Evolutionary conservation across 35 echinoderm and acorn worm genomes (phyloP).

Genomic region (Lytechinus pictus): DNA sequence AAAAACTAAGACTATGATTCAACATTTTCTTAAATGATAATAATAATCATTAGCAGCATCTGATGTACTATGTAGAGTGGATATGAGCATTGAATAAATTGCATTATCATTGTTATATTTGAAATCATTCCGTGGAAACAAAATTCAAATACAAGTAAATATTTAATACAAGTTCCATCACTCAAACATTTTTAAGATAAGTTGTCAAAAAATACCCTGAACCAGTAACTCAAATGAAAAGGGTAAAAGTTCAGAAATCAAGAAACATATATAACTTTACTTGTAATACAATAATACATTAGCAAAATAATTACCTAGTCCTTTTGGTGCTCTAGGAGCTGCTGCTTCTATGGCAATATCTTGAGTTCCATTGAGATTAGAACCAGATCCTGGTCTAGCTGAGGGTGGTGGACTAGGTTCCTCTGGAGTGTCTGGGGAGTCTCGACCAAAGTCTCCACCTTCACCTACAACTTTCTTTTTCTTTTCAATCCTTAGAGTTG

Average conservation of each 20-base stretch:
- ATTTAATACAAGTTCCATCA: too few species aligned
- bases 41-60: too few species aligned
- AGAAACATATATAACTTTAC: not conserved
- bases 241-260: not conserved
- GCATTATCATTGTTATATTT: too few species aligned
- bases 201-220: too few species aligned
- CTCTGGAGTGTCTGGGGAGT: slow-evolving; percentile 46
- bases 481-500: slow-evolving; percentile 77
- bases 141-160: too few species aligned
- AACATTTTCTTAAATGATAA: too few species aligned
- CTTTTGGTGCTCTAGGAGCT: slow-evolving; percentile 94
- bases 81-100: too few species aligned
- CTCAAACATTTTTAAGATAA: too few species aligned
- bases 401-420: slow-evolving; percentile 22
- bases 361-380: slow-evolving; percentile 50
- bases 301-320: slow-evolving; percentile 66
- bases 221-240: not conserved
- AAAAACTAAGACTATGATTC: too few species aligned
- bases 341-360: slow-evolving; percentile 84
- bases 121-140: too few species aligned
- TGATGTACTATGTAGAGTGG: too few species aligned
- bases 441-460: slow-evolving; percentile 54
- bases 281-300: not conserved
- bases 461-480: slow-evolving; percentile 34
- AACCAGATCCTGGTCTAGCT: not conserved